Conservation (phyloP, 2,797 vertebrate species). For the Melanotaenia boesemani region DNA sequence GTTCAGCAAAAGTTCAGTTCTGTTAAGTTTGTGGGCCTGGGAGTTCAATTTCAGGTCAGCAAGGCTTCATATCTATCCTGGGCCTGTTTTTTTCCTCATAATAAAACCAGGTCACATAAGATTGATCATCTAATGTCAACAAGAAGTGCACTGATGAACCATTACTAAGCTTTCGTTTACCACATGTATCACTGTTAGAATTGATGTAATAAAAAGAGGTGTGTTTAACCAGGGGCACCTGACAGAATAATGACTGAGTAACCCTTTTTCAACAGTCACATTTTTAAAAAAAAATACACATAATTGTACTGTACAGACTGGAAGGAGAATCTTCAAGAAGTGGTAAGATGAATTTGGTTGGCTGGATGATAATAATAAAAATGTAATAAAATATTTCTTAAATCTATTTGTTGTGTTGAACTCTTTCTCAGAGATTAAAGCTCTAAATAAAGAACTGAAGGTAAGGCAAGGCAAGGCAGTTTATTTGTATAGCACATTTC, state of each 20-base stretch:
- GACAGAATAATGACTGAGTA: not conserved
- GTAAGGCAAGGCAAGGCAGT: too few relatives aligned
- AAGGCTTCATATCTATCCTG: conserved; percentile 57
- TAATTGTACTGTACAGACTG: conserved; percentile 5
- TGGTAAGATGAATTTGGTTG: too few relatives aligned
- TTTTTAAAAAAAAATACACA: not conserved
- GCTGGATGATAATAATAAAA: too few relatives aligned
- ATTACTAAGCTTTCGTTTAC: conserved; percentile 38
- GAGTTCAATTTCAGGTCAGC: conserved; percentile 89
- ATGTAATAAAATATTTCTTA: too few relatives aligned
- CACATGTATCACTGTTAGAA: conserved; percentile 45
- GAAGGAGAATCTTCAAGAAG: not conserved
- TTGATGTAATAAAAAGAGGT: conserved; percentile 56
- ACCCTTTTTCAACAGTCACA: not conserved
- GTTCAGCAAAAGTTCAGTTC: conserved; percentile 91
- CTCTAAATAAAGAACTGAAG: too few relatives aligned
- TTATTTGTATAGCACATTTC: too few relatives aligned
- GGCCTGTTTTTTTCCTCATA: conserved; percentile 42
- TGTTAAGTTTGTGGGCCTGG: conserved; percentile 86
- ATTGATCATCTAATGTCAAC: conserved; percentile 70
- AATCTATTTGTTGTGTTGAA: too few relatives aligned
- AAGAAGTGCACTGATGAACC: conserved; percentile 26
- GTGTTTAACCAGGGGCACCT: conserved; percentile 11
- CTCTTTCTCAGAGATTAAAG: too few relatives aligned
- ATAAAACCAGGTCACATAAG: conserved; percentile 69